phyloP scores from a whole-genome alignment of 2,113 vertebrate species.

The Hippocampus comes region DNA sequence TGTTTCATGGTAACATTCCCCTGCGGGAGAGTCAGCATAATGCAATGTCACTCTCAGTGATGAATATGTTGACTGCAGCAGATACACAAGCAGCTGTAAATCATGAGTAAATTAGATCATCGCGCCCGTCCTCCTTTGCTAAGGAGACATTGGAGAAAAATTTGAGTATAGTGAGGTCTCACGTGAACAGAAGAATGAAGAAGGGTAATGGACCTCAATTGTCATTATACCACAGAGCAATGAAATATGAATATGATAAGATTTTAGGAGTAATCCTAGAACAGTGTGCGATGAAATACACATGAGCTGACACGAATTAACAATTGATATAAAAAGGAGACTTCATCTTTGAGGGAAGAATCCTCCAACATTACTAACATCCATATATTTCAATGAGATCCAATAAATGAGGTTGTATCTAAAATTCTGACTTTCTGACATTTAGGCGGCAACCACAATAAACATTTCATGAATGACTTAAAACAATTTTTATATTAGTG shows the following conservation, averaged over 20 bases:
- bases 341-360: background rate
- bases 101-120: constrained; percentile 26
- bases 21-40: constrained; percentile 49
- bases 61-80: constrained; percentile 49
- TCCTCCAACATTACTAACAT: too few relatives aligned
- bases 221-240: background rate
- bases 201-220: background rate
- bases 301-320: background rate
- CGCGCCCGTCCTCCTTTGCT: constrained; percentile 5
- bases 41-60: constrained; percentile 62
- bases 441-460: background rate
- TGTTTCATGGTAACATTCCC: constrained; percentile 59
- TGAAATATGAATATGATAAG: background rate
- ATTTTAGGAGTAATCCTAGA: background rate
- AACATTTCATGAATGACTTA: background rate
- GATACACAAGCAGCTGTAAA: constrained; percentile 49
- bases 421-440: background rate
- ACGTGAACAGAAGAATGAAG: constrained; percentile 14
- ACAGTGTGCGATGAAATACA: background rate
- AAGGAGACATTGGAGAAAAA: constrained; percentile 8
- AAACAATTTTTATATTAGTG: background rate
- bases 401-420: background rate
- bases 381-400: background rate
- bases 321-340: background rate
- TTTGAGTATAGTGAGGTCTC: constrained; percentile 10